Evolutionary conservation across 2,797 vertebrate species (phyloP).

Genomic region (Gallirallus australis): DNA sequence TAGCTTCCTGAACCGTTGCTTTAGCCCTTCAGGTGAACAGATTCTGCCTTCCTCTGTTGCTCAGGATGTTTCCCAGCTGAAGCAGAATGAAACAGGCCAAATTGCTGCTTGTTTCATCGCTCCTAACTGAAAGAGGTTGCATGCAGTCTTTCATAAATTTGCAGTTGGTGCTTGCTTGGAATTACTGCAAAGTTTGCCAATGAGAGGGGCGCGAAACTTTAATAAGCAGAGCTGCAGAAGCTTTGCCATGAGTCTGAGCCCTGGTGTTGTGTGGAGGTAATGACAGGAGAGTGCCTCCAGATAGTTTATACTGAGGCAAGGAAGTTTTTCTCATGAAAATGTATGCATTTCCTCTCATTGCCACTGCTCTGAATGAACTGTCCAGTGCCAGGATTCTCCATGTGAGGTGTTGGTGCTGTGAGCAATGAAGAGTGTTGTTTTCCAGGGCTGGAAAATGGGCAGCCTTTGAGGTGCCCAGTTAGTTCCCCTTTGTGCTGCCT

Average conservation of each 20-base stretch:
- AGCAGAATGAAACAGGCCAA: conserved; percentile 53
- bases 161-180: neutral
- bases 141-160: conserved; percentile 27
- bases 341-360: neutral
- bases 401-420: neutral
- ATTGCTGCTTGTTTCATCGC: conserved; percentile 54
- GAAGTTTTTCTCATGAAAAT: neutral
- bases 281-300: neutral
- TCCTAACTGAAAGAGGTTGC: conserved; percentile 36
- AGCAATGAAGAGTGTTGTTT: neutral
- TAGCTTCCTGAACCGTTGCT: neutral
- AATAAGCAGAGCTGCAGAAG: neutral
- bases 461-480: neutral
- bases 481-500: neutral
- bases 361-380: neutral
- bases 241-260: neutral
- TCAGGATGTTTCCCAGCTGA: conserved; percentile 68
- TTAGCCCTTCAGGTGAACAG: neutral
- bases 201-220: neutral
- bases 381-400: neutral
- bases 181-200: neutral
- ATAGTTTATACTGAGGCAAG: neutral
- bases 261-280: neutral
- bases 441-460: neutral
- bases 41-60: neutral